phyloP scores from a whole-genome alignment of 2,113 vertebrate genomes.

The Pluvianellus socialis region DNA sequence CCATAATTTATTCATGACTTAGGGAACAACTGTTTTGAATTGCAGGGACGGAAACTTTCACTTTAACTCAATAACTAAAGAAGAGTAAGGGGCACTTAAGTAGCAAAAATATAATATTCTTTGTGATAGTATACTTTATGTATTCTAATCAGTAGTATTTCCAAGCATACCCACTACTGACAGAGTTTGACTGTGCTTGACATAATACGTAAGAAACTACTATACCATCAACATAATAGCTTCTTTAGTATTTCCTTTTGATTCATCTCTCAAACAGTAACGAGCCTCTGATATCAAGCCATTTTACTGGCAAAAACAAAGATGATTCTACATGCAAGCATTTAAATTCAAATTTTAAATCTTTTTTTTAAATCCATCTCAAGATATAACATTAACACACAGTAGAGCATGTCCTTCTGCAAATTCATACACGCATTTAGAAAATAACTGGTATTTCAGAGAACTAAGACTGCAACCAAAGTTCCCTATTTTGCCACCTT shows the following conservation, averaged over 20 bases:
- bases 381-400: neutral
- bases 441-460: neutral
- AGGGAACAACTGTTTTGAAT: neutral
- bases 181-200: neutral
- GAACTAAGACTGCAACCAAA: neutral
- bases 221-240: rapidly evolving
- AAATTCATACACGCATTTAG: neutral
- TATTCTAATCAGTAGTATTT: neutral
- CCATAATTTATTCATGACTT: neutral
- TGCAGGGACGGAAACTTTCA: neutral
- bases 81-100: neutral
- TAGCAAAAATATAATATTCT: neutral
- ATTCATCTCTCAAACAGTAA: neutral
- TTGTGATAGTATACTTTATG: neutral
- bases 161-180: neutral
- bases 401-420: neutral
- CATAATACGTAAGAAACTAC: neutral
- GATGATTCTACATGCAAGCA: neutral
- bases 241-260: neutral
- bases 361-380: neutral
- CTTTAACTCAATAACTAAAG: neutral
- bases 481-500: neutral
- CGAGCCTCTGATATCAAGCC: neutral
- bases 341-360: neutral
- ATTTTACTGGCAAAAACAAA: neutral